A percentile compares a stretch with the other conserved stretches of the same genome.
phyloP scores from a whole-genome alignment of 2,888 invertebrate species.

The Pandemis heparana region DNA sequence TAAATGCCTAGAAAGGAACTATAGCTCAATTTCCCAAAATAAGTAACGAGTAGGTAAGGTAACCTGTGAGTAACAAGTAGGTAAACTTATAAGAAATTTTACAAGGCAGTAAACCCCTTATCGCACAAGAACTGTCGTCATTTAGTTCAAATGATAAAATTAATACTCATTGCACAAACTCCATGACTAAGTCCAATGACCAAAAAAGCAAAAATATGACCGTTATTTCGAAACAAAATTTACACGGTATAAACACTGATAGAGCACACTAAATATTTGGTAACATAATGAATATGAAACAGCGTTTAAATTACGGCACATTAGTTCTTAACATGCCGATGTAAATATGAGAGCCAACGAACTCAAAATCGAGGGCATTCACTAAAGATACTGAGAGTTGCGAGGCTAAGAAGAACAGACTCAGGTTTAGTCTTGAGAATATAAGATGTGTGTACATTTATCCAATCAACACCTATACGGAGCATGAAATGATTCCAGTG shows the following conservation, averaged over 20 bases:
- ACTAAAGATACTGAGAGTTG: not conserved
- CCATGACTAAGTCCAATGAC: slow-evolving; percentile 33
- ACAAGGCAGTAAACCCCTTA: slow-evolving; percentile 33
- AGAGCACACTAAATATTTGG: slow-evolving; percentile 33
- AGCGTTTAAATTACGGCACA: slow-evolving; percentile 37
- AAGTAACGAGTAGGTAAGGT: too few species aligned
- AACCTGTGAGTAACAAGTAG: slow-evolving; percentile 17
- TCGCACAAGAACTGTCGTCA: slow-evolving; percentile 26
- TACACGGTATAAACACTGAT: slow-evolving; percentile 30
- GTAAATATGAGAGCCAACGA: slow-evolving; percentile 33
- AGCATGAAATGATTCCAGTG: slow-evolving; percentile 3
- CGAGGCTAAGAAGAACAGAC: not conserved
- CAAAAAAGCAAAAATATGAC: slow-evolving; percentile 27
- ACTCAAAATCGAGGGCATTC: slow-evolving; percentile 25
- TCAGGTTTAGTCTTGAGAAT: not conserved
- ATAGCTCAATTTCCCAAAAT: not conserved
- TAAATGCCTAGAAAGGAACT: not conserved
- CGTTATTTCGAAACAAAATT: slow-evolving; percentile 32
- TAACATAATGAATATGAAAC: slow-evolving; percentile 41
- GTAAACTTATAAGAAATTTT: not conserved
- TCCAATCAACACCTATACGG: slow-evolving; percentile 15
- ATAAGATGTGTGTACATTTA: not conserved
- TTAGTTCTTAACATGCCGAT: slow-evolving; percentile 36
- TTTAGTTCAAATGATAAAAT: slow-evolving; percentile 34
- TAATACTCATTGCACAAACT: slow-evolving; percentile 28